Percentiles rank a stretch among this genome's conserved stretches.
Conservation (phyloP, 2,888 invertebrate species). For the Mythimna vitellina region DNA sequence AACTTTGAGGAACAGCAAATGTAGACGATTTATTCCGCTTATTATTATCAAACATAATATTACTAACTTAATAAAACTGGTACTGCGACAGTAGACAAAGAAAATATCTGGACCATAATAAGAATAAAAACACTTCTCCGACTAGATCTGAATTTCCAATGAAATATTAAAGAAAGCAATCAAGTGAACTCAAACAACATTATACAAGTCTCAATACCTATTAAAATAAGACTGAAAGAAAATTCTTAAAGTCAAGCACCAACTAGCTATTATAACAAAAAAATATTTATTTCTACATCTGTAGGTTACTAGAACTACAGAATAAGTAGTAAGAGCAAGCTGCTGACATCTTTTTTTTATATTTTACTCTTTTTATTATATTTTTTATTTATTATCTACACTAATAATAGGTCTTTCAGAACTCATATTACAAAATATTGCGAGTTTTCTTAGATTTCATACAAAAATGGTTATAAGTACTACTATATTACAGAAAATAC, state of each 20-base stretch:
- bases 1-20: neutral
- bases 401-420: too few species aligned
- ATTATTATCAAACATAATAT: neutral
- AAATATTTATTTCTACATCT: neutral
- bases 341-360: too few species aligned
- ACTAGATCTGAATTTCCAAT: conserved; percentile 16
- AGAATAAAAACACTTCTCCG: neutral
- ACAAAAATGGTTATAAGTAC: too few species aligned
- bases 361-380: too few species aligned
- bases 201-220: neutral
- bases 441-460: too few species aligned
- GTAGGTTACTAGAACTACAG: neutral
- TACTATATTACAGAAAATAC: too few species aligned
- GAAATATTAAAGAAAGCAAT: conserved; percentile 15
- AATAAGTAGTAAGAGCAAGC: too few species aligned
- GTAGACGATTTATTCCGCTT: neutral
- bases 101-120: neutral
- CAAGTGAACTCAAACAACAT: conserved; percentile 20
- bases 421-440: too few species aligned
- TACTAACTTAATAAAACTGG: conserved; percentile 13
- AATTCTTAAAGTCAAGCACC: neutral
- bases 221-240: neutral
- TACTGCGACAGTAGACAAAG: neutral
- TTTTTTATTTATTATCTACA: too few species aligned
- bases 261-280: neutral